Evolutionary conservation across 2,113 vertebrate species (phyloP).

Genomic region (Mesitornis unicolor): DNA sequence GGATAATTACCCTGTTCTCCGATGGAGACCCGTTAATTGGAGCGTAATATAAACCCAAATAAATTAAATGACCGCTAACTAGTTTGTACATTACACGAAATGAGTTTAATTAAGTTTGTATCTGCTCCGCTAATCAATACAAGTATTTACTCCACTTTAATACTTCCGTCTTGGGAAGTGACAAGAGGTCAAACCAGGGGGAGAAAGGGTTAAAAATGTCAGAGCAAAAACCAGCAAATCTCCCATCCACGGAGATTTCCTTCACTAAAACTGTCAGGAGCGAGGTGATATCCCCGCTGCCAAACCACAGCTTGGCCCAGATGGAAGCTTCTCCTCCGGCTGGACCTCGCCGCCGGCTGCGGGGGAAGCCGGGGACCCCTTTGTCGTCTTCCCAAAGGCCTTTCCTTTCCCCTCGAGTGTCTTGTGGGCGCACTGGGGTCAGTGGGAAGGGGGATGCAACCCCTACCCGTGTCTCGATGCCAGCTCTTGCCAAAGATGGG

Average conservation of each 20-base stretch:
- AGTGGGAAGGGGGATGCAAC: too few species aligned
- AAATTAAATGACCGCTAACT: slow-evolving; percentile 77
- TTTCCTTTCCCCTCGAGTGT: background rate
- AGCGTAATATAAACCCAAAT: slow-evolving; percentile 68
- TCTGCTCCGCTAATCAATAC: slow-evolving; percentile 71
- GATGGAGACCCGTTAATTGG: slow-evolving; percentile 54
- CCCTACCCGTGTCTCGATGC: background rate
- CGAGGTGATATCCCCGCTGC: background rate
- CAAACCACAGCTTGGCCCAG: background rate
- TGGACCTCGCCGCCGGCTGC: background rate
- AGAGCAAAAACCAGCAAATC: background rate
- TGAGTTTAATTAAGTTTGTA: slow-evolving; percentile 78
- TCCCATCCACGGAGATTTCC: background rate
- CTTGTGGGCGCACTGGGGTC: background rate
- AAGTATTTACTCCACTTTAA: slow-evolving; percentile 25
- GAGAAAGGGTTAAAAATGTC: slow-evolving; percentile 36
- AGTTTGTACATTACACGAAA: slow-evolving; percentile 71
- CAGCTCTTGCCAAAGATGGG: background rate
- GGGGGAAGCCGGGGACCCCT: too few species aligned
- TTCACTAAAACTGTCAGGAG: background rate
- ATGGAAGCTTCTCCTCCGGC: background rate
- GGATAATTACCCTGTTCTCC: slow-evolving; percentile 57
- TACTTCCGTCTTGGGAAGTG: background rate
- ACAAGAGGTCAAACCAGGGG: background rate
- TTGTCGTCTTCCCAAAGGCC: background rate